Base-by-base conservation (phyloP, 2,113 vertebrate species). In the Cyanoderma ruficeps region DNA sequence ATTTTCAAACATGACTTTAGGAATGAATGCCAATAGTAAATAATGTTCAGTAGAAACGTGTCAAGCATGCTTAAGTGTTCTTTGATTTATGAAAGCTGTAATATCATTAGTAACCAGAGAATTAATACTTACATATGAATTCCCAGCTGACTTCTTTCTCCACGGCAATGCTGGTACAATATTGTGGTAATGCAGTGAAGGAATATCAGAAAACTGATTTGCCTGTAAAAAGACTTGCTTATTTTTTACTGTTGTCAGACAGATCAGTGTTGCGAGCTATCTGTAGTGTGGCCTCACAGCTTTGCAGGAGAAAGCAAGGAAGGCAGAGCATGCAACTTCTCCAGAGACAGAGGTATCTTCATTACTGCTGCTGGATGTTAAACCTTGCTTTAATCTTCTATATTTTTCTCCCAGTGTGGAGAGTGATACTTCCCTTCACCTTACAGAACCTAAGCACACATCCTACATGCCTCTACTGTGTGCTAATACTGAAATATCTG, bases 261-360 rank as follows among this genome's bases (percentile, higher is more conserved):
- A 56, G 21, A 71, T 64, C 9, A 5, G 7, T 76, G 49, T 76
- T 35, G 22, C 21, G 11, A 84, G 42, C 21, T 61, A 10, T 20
- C 15, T 35, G 8, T 67, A 55, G 39, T 1, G 0, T 35, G 13
- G 13, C 17, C n/a, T 83, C 28, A n/a, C 6, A n/a, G n/a, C 15
- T 84, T 53, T 81, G 42, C 24, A 52, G 49, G 35, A 68, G 72
- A 85, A 87, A 57, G 23, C 1, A 4, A 53, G 37, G 33, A 74
- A 81, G n/a, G 25, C 35, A 82, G 33, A 67, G 25, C 9, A 47
- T 46, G 21, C 15, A 70, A 20, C 55, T 70, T 91, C 17, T 35
- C 19, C 23, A 67, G 28, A 46, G 12, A 20, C 15, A 84, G 37
- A 72, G 6, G 2, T 31, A 9, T 41, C 23, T 63, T 84, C 15